Conservation (phyloP, 1,140 invertebrate genomes). For the Drosophila lacteicornis region DNA sequence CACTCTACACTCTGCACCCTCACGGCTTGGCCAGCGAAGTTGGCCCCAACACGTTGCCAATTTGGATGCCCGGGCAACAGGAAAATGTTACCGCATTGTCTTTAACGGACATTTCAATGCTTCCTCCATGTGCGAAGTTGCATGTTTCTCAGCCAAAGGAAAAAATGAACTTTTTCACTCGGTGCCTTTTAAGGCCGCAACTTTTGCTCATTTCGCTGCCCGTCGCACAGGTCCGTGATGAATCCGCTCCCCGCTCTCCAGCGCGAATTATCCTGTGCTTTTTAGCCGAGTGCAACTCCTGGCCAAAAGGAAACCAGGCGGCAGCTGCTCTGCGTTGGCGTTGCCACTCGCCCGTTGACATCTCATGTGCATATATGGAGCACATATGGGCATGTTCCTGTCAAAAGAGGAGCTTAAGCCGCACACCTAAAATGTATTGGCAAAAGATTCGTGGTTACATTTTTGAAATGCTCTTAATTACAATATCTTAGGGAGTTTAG, state of each 20-base stretch:
- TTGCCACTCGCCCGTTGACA: constrained; percentile 24
- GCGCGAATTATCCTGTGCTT: constrained; percentile 75
- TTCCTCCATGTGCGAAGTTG: constrained; percentile 66
- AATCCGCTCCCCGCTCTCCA: neutral
- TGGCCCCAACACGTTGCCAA: constrained; percentile 62
- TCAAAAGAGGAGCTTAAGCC: constrained; percentile 38
- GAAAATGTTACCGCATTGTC: constrained; percentile 60
- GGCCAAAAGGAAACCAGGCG: constrained; percentile 34
- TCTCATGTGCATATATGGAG: constrained; percentile 32
- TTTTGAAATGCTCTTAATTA: neutral
- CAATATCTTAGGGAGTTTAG: too few species aligned
- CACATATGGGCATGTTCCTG: constrained; percentile 49
- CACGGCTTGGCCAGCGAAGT: constrained; percentile 50
- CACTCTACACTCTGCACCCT: constrained; percentile 9
- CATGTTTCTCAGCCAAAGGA: constrained; percentile 47
- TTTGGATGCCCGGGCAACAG: constrained; percentile 58
- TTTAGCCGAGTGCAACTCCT: constrained; percentile 24
- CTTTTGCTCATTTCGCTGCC: constrained; percentile 67
- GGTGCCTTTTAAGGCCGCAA: constrained; percentile 72
- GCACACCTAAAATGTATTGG: neutral
- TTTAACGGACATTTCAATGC: constrained; percentile 71
- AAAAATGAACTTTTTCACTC: constrained; percentile 56
- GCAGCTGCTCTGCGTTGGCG: constrained; percentile 46
- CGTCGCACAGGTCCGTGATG: constrained; percentile 9
- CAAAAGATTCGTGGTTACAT: neutral